phyloP scores from a whole-genome alignment of 1,140 invertebrate species.

The Scaptodrosophila lebanonensis region DNA sequence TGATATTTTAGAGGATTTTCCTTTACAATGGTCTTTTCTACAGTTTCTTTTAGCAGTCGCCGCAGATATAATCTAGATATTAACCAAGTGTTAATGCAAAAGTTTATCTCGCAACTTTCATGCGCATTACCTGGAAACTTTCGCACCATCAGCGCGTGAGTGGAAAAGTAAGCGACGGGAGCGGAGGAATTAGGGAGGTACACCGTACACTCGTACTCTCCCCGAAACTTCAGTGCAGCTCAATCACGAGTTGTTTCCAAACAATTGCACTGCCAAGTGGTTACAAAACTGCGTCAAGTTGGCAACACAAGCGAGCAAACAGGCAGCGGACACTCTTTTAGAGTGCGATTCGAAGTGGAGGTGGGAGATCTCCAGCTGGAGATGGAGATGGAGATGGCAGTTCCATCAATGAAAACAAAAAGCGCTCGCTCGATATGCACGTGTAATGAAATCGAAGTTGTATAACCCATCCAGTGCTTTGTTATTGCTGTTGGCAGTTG shows the following conservation, averaged over 20 bases:
- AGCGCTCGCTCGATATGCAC: constrained; percentile 46
- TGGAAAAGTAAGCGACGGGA: not conserved
- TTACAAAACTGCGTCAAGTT: constrained; percentile 53
- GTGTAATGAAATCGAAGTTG: constrained; percentile 61
- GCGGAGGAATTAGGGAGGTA: constrained; percentile 1
- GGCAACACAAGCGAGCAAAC: constrained; percentile 28
- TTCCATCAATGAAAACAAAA: constrained; percentile 1
- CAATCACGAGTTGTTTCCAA: constrained; percentile 72
- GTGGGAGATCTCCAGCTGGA: not conserved
- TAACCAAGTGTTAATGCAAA: too few species aligned
- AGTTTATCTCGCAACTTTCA: too few species aligned
- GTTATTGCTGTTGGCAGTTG: not conserved
- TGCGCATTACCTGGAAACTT: too few species aligned
- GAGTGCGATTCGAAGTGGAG: too few species aligned
- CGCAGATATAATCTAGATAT: too few species aligned
- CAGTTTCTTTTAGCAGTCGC: too few species aligned
- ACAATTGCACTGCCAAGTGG: constrained; percentile 75
- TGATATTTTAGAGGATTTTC: too few species aligned
- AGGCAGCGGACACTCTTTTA: not conserved
- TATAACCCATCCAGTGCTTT: too few species aligned
- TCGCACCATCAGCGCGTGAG: too few species aligned
- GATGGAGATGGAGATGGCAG: constrained; percentile 15
- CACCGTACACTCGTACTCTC: constrained; percentile 43
- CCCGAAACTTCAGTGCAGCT: constrained; percentile 35
- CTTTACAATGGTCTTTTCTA: too few species aligned